Percentiles rank a stretch among this genome's conserved stretches.
These are phyloP conservation scores for Turdus rufiventris DNA, from an alignment of 2,113 vertebrate genomes.

Conservation along the genomic window DNA sequence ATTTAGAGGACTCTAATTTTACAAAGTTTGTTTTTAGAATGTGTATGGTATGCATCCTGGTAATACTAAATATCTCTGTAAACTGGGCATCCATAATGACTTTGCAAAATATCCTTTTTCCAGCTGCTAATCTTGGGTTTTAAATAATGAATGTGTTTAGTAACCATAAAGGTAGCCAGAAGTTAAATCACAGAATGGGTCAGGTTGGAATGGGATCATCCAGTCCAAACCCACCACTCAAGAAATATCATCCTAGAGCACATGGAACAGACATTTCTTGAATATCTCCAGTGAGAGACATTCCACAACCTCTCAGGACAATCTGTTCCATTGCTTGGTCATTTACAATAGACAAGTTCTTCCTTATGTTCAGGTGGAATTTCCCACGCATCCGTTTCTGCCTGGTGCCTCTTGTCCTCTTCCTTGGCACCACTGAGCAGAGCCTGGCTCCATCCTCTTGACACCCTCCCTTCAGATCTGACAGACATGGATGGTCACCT, in stretches of 20 bases:
- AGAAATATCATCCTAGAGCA: neutral
- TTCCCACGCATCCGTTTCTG: neutral
- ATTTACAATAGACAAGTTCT: neutral
- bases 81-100: neutral
- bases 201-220: neutral
- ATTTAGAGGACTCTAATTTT: neutral
- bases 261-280: neutral
- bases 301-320: neutral
- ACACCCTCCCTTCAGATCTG: neutral
- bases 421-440: rapidly evolving
- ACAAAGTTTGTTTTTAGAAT: neutral
- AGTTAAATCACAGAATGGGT: neutral
- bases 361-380: neutral
- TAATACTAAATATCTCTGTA: neutral
- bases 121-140: neutral
- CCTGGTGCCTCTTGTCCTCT: neutral
- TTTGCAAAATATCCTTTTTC: neutral
- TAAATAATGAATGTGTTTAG: neutral
- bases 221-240: neutral
- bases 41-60: neutral
- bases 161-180: neutral
- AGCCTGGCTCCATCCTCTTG: neutral
- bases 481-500: neutral
- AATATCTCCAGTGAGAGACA: neutral
- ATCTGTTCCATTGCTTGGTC: neutral